Percentiles rank a stretch among this genome's conserved stretches.
phyloP scores from a whole-genome alignment of 2,113 vertebrate species.

The Delphinapterus leucas region DNA sequence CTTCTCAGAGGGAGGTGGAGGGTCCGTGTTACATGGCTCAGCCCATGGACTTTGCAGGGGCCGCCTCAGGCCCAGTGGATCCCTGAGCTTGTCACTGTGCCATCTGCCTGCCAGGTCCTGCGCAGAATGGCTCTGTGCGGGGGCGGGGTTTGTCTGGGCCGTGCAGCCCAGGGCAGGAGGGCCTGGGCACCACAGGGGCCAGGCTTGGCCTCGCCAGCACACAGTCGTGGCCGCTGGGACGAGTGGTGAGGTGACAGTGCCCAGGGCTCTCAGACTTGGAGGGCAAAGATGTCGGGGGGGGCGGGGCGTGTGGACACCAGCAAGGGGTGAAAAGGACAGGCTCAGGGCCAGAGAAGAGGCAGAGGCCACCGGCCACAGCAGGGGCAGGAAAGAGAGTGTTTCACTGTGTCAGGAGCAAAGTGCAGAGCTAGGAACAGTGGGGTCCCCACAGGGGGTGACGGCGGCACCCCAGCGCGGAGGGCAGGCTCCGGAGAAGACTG shows the following conservation, averaged over 20 bases:
- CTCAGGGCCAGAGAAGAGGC: neutral
- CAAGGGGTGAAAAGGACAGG: no score
- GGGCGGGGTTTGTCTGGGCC: accelerated
- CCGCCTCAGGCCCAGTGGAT: accelerated
- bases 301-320: neutral
- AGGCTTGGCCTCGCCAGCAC: neutral
- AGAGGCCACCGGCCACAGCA: neutral
- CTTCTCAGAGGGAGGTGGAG: neutral
- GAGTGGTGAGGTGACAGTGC: neutral
- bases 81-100: neutral
- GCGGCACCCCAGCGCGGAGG: accelerated
- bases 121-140: neutral
- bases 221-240: accelerated
- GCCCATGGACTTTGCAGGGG: no score
- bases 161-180: neutral
- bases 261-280: neutral
- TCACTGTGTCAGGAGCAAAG: accelerated
- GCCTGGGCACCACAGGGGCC: neutral
- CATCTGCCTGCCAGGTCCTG: neutral
- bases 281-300: neutral
- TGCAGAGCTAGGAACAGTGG: neutral
- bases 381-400: neutral
- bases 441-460: neutral
- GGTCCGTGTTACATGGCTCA: neutral
- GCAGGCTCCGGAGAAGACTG: neutral